Percentiles rank a stretch among this genome's conserved stretches.
These are phyloP conservation scores for Trinorchestia longiramus DNA, from an alignment of 1,140 invertebrate species.

Conservation along the genomic window DNA sequence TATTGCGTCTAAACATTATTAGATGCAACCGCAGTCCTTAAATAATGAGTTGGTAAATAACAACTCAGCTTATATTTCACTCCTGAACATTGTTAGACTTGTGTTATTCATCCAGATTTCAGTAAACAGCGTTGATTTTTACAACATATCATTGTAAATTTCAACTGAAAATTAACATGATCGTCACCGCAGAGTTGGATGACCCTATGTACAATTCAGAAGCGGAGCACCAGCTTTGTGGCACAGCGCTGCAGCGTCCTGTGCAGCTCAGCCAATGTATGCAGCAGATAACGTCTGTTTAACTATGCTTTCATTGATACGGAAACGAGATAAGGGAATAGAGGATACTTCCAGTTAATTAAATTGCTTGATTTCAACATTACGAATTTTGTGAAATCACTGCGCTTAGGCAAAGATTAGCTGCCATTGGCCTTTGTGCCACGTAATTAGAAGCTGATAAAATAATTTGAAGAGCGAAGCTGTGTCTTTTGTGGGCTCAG, in stretches of 20 bases:
- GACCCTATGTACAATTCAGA: not conserved
- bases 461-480: not conserved
- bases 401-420: not conserved
- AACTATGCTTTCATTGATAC: constrained; percentile 12
- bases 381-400: not conserved
- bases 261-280: not conserved
- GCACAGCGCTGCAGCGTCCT: too few relatives aligned
- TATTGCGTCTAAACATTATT: too few relatives aligned
- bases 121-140: not conserved
- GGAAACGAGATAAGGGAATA: constrained; percentile 8
- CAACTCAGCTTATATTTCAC: not conserved
- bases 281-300: constrained; percentile 29
- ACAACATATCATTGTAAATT: not conserved
- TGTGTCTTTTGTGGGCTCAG: not conserved
- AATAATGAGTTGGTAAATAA: not conserved
- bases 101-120: not conserved
- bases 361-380: not conserved
- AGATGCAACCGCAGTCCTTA: too few relatives aligned
- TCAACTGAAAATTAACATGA: not conserved
- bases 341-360: not conserved
- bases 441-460: not conserved
- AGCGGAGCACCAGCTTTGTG: not conserved
- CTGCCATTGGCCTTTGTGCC: not conserved
- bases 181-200: not conserved
- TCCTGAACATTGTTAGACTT: not conserved